Evolutionary conservation across 2,113 vertebrate genomes (phyloP), one percentile per base, ranked within the genome.

Genomic region (Gobius niger): DNA sequence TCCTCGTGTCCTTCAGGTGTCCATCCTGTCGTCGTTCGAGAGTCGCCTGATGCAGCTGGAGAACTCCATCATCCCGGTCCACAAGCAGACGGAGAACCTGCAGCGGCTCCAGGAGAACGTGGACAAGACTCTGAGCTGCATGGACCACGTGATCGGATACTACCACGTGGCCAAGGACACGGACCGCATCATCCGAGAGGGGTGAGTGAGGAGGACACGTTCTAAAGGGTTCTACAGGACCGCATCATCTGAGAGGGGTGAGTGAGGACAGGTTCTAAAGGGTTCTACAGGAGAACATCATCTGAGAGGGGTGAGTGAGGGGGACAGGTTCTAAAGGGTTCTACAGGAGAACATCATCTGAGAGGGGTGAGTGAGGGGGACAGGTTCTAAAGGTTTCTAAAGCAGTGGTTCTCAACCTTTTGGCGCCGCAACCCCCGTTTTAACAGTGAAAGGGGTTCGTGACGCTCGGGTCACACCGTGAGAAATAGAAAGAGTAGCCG

Each of bases 81-180:
- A 99, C 84, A 99, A 98, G 47, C 97, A 99, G 87, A 99, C 98
- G 0, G 98, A 98, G 91, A 99, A 97, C 67, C 93, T 99, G 77
- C 97, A 99, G 89, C 93, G 98, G 10, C 92, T 99, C 73, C 98
- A 99, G 92, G 97, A 99, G 82, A 99, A 99, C 0, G 96, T 99
- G 47, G 98, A 99, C 82, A 95, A 95, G 79, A 98, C 96, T 0
- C 86, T 99, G 9, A 96, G 93, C 81, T 98, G 95, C 82, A 92
- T 99, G 91, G 96, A 98, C 69, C 98, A 98, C 0, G 97, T 98
- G 78, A 98, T 98, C 90, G 96, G 97, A 65, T 99, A 99, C 85
- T 98, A 98, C 85, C 96, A 98, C 0, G 98, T 99, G 71, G 97
- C 97, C 82, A 98, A 95, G 53, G 96, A 99, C 83, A 99, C 98